Conservation (phyloP, 2,113 vertebrate genomes). For the Tupaia tana region DNA sequence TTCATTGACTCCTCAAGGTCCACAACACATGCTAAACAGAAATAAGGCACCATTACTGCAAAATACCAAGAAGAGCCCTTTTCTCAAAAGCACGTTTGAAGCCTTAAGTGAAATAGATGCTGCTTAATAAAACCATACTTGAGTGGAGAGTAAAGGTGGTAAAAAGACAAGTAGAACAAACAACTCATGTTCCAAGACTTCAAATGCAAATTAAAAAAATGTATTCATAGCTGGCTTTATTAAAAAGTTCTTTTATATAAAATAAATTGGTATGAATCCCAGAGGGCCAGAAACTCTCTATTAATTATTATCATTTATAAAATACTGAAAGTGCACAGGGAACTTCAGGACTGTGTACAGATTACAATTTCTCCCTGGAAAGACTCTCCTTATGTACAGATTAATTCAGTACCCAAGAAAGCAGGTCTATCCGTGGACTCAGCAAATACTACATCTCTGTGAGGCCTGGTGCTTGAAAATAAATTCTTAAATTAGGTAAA, state of each 20-base stretch:
- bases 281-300: background rate
- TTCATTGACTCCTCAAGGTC: conserved; percentile 23
- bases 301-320: conserved; percentile 69
- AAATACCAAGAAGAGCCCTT: conserved; percentile 60
- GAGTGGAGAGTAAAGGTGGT: conserved; percentile 8
- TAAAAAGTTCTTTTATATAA: conserved; percentile 57
- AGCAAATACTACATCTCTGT: background rate
- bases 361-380: background rate
- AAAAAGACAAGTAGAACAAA: conserved; percentile 60
- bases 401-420: background rate
- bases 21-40: conserved; percentile 3
- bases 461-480: background rate
- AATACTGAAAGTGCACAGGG: background rate
- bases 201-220: conserved; percentile 22
- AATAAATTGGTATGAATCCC: conserved; percentile 52
- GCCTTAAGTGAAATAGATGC: conserved; percentile 55
- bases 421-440: background rate
- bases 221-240: background rate
- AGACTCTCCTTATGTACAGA: background rate
- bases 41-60: conserved; percentile 23
- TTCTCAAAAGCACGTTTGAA: conserved; percentile 52
- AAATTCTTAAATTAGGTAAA: background rate
- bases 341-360: background rate
- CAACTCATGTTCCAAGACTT: conserved; percentile 49
- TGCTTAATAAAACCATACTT: conserved; percentile 57